Evolutionary conservation across 2,797 vertebrate species (phyloP).

Genomic region (Neopelma chrysocephalum): DNA sequence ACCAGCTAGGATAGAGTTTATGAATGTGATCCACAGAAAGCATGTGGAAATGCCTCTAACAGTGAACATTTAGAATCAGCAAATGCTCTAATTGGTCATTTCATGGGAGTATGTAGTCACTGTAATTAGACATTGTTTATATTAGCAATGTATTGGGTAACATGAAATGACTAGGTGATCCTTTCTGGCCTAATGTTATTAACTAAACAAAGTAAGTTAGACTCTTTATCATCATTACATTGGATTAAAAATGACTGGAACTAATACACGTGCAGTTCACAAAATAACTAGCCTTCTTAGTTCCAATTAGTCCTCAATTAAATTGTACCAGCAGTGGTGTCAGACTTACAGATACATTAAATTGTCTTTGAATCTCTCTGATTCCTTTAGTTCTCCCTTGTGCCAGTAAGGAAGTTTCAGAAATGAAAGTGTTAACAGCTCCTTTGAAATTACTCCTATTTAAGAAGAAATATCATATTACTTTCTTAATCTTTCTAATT

Average conservation of each 20-base stretch:
- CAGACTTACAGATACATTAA: conserved; percentile 8
- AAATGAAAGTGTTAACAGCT: conserved; percentile 65
- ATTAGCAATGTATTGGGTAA: conserved; percentile 44
- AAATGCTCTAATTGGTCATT: conserved; percentile 63
- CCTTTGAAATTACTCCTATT: conserved; percentile 72
- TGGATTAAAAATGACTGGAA: conserved; percentile 65
- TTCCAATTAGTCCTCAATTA: conserved; percentile 64
- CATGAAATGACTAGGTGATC: conserved; percentile 60
- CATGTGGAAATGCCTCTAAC: conserved; percentile 9
- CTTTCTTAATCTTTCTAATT: conserved; percentile 77
- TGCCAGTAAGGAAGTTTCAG: conserved; percentile 49
- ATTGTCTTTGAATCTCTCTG: conserved; percentile 39
- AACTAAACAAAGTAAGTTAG: conserved; percentile 61
- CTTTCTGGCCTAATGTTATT: conserved; percentile 56
- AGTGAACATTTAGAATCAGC: conserved; percentile 27
- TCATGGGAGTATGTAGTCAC: conserved; percentile 40
- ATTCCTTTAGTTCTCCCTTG: conserved; percentile 17
- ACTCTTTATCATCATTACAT: conserved; percentile 33
- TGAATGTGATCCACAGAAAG: background rate
- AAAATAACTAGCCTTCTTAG: conserved; percentile 62
- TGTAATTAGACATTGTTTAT: conserved; percentile 61
- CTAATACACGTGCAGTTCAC: conserved; percentile 48
- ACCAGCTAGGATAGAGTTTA: background rate
- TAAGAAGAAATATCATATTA: conserved; percentile 73
- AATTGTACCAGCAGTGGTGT: conserved; percentile 35